A percentile compares a stretch with the other conserved stretches of the same genome.
phyloP scores from a whole-genome alignment of 2,797 vertebrate species.

The Scyliorhinus canicula region DNA sequence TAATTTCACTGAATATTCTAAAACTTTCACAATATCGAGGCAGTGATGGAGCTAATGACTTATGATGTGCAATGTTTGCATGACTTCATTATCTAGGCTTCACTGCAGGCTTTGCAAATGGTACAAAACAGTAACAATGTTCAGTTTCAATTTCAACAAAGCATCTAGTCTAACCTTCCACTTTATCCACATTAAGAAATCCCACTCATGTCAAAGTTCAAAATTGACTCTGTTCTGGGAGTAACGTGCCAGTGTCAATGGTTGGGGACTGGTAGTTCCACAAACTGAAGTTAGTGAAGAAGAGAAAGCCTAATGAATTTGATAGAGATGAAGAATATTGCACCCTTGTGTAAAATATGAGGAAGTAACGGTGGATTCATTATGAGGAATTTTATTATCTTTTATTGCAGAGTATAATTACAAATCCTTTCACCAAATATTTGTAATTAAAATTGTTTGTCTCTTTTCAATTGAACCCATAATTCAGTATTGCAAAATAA shows the following conservation, averaged over 20 bases:
- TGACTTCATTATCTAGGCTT: background rate
- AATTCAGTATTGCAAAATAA: background rate
- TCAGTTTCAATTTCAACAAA: background rate
- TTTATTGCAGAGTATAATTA: background rate
- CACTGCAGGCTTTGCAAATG: background rate
- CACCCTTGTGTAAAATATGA: background rate
- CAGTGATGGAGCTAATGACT: background rate
- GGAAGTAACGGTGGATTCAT: background rate
- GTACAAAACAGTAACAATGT: background rate
- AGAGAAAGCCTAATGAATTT: background rate
- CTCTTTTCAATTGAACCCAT: background rate
- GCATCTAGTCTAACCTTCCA: background rate
- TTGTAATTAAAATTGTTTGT: background rate
- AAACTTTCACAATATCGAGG: background rate
- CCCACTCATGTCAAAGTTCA: background rate
- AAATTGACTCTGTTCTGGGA: background rate
- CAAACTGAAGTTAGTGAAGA: background rate
- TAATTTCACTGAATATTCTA: background rate
- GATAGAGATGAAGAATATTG: background rate
- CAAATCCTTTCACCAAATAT: background rate
- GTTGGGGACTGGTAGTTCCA: background rate
- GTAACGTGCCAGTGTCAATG: background rate
- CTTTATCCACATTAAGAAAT: background rate
- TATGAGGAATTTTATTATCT: background rate
- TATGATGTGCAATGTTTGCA: no score